Percentiles rank a stretch among this genome's conserved stretches.
Conservation (phyloP, 1,140 invertebrate genomes). For the Drosophila baimaii region DNA sequence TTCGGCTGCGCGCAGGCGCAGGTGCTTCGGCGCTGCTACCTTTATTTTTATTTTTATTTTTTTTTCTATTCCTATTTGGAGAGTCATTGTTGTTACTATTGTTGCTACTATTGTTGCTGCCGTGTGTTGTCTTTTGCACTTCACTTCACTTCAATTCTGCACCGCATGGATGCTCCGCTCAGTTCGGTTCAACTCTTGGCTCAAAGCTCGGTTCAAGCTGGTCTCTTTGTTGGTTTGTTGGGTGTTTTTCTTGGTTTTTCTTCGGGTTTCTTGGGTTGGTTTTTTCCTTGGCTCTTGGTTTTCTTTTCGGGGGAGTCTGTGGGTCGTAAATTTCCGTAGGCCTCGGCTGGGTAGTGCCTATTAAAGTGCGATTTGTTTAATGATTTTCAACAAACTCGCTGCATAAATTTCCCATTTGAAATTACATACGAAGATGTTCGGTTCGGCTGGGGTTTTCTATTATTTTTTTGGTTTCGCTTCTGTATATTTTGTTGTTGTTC, state of each 20-base stretch:
- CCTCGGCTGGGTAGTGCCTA: conserved; percentile 69
- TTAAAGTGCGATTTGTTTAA: conserved; percentile 84
- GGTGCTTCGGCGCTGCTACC: conserved; percentile 39
- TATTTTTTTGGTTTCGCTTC: conserved; percentile 39
- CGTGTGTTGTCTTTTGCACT: conserved; percentile 81
- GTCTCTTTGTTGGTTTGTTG: conserved; percentile 27
- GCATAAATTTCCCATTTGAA: conserved; percentile 82
- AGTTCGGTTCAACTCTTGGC: conserved; percentile 37
- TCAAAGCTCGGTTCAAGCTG: conserved; percentile 57
- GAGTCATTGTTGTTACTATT: conserved; percentile 68
- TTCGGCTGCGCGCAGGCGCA: conserved; percentile 43
- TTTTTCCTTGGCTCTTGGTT: conserved; percentile 35
- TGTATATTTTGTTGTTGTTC: conserved; percentile 15
- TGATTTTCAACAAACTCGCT: conserved; percentile 79
- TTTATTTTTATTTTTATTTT: conserved; percentile 38
- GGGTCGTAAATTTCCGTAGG: conserved; percentile 73
- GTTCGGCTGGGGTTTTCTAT: conserved; percentile 35
- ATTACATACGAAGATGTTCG: conserved; percentile 67
- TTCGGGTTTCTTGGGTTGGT: conserved; percentile 17
- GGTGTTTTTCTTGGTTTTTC: conserved; percentile 28
- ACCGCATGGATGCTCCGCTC: conserved; percentile 75
- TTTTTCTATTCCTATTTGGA: conserved; percentile 39
- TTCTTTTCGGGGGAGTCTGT: conserved; percentile 38
- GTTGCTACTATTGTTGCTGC: conserved; percentile 47
- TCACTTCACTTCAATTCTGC: conserved; percentile 82